These are phyloP conservation scores for Drosophila truncata DNA, from an alignment of 1,140 invertebrate genomes.

Conservation along the genomic window DNA sequence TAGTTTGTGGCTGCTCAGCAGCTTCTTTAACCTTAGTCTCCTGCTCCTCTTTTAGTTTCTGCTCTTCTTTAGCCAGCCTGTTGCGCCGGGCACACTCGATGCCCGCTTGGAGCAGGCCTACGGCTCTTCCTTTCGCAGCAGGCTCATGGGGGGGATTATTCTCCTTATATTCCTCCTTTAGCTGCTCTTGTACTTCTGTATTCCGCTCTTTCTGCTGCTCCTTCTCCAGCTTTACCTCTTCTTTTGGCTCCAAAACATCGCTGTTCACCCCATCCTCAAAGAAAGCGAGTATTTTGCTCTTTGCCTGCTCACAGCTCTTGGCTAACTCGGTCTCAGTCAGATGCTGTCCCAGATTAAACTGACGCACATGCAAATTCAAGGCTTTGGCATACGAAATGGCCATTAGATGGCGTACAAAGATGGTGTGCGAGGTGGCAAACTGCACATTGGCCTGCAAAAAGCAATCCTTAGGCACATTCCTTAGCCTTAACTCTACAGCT, in stretches of 20 bases:
- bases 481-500: neutral
- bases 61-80: neutral
- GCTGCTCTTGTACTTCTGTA: too few species aligned
- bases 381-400: neutral
- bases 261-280: neutral
- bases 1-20: neutral
- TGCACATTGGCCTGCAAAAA: constrained; percentile 10
- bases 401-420: neutral
- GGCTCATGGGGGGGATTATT: neutral
- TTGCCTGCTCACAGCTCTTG: neutral
- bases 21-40: neutral
- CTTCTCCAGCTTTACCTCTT: neutral
- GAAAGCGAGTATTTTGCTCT: neutral
- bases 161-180: neutral
- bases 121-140: too few species aligned
- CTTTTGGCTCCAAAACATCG: too few species aligned
- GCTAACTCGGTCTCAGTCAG: neutral
- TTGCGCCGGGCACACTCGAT: neutral
- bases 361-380: neutral
- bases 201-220: neutral
- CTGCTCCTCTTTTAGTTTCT: neutral
- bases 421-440: constrained; percentile 9
- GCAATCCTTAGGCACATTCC: neutral
- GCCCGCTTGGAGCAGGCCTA: neutral
- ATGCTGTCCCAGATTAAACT: neutral